A percentile compares a stretch with the other conserved stretches of the same genome.
Evolutionary conservation across 2,113 vertebrate genomes (phyloP).

Genomic region (Pheucticus melanocephalus): DNA sequence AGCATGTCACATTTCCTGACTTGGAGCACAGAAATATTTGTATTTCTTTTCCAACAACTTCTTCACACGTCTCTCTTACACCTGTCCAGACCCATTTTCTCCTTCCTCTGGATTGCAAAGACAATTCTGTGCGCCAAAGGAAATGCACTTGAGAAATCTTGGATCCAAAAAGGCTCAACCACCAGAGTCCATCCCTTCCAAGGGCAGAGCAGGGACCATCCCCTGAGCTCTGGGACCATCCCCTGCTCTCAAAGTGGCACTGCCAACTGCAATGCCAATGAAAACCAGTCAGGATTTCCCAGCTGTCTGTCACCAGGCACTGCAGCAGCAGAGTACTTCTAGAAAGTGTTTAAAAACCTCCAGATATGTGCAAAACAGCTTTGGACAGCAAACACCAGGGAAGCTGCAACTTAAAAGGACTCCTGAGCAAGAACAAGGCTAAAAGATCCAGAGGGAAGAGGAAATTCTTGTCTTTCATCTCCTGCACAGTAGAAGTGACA

Average conservation of each 20-base stretch:
- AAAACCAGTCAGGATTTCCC: neutral
- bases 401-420: neutral
- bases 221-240: neutral
- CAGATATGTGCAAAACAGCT: neutral
- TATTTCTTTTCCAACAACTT: neutral
- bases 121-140: accelerated
- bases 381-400: neutral
- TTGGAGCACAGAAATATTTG: neutral
- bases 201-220: neutral
- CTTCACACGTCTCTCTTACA: neutral
- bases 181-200: neutral
- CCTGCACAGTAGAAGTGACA: too few species aligned
- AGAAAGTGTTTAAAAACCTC: neutral
- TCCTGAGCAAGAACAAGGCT: neutral
- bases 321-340: neutral
- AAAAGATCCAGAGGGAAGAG: neutral
- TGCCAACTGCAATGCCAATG: accelerated
- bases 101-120: neutral
- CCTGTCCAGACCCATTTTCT: neutral
- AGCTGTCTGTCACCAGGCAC: neutral
- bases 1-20: neutral
- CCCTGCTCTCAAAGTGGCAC: neutral
- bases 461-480: neutral
- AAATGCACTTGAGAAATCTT: neutral
- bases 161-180: neutral